These are phyloP conservation scores for Ditula angustiorana DNA, from an alignment of 2,888 invertebrate genomes.

Conservation along the genomic window DNA sequence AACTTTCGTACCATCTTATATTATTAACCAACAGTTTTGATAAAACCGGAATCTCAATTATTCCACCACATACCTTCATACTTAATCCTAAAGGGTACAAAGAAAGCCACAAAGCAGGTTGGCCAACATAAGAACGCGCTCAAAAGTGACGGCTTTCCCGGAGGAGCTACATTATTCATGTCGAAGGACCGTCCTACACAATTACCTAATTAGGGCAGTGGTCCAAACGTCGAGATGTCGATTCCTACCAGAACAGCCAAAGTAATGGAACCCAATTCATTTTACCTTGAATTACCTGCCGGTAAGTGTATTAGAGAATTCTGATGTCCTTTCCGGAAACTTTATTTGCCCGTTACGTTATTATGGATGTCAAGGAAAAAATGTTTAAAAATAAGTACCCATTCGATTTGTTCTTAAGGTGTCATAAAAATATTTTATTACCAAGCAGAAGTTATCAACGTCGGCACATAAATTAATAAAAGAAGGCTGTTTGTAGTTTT, in stretches of 20 bases:
- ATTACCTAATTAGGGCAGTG: constrained; percentile 25
- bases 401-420: too few relatives aligned
- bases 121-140: constrained; percentile 1
- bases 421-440: neutral
- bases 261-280: constrained; percentile 27
- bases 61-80: neutral
- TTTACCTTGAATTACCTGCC: neutral
- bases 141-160: constrained; percentile 12
- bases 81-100: constrained; percentile 16
- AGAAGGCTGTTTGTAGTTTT: too few relatives aligned
- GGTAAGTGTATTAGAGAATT: constrained; percentile 1
- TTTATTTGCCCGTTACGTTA: too few relatives aligned
- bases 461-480: too few relatives aligned
- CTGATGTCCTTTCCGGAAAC: constrained; percentile 18
- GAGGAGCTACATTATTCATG: constrained; percentile 32
- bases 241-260: constrained; percentile 1
- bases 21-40: neutral
- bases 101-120: neutral
- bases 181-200: constrained; percentile 27
- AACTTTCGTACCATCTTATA: neutral
- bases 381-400: neutral
- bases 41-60: constrained; percentile 10
- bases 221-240: constrained; percentile 26
- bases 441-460: too few relatives aligned
- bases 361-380: neutral